phyloP scores from a whole-genome alignment of 2,888 invertebrate species.

The Chydorus sphaericus region DNA sequence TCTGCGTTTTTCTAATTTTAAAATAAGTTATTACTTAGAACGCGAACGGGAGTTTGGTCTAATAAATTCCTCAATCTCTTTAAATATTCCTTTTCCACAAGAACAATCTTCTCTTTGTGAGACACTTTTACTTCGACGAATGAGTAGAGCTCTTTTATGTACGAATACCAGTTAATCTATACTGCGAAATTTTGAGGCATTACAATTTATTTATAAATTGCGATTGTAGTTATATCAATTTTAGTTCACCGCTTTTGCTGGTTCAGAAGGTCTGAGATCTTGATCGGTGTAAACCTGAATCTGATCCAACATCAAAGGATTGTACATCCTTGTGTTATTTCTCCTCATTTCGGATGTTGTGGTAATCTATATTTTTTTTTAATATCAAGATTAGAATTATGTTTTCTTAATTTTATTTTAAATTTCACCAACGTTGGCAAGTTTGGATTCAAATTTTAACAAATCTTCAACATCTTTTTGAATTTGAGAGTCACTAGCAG shows the following conservation, averaged over 20 bases:
- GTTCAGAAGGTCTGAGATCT: slow-evolving; percentile 1
- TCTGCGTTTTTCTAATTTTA: slow-evolving; percentile 9
- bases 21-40: slow-evolving; percentile 37
- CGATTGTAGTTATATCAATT: too few relatives aligned
- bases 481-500: neutral
- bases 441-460: slow-evolving; percentile 59
- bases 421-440: slow-evolving; percentile 48
- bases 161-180: too few relatives aligned
- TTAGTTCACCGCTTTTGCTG: slow-evolving; percentile 14
- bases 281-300: slow-evolving; percentile 25
- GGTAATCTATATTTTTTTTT: slow-evolving; percentile 14
- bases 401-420: too few relatives aligned
- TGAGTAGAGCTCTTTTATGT: too few relatives aligned
- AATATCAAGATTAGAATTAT: too few relatives aligned
- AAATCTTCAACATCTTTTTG: slow-evolving; percentile 45
- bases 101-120: slow-evolving; percentile 38
- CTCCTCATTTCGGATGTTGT: slow-evolving; percentile 22
- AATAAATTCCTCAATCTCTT: slow-evolving; percentile 46
- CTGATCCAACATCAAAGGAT: slow-evolving; percentile 24
- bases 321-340: slow-evolving; percentile 25
- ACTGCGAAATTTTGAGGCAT: too few relatives aligned
- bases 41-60: slow-evolving; percentile 35
- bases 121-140: too few relatives aligned
- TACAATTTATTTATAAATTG: too few relatives aligned
- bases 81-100: slow-evolving; percentile 55